Conservation (phyloP, 1,140 invertebrate genomes). For the Drosophila sulfurigaster region DNA sequence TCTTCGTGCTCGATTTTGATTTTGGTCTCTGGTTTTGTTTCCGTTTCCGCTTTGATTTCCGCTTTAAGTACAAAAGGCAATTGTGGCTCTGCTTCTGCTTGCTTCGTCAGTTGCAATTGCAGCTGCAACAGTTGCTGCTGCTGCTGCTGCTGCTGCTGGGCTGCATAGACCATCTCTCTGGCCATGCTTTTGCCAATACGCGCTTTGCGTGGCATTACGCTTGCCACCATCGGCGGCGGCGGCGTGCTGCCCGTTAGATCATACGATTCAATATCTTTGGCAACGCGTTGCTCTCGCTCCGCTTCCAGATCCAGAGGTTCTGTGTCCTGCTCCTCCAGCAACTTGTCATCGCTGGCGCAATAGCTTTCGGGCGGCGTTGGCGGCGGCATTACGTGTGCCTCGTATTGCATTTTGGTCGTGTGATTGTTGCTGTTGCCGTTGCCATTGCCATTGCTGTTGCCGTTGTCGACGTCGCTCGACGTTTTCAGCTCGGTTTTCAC, state of each 20-base stretch:
- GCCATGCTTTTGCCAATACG: constrained; percentile 90
- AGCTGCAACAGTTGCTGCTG: constrained; percentile 18
- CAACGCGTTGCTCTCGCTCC: constrained; percentile 22
- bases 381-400: constrained; percentile 79
- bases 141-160: constrained; percentile 48
- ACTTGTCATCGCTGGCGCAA: constrained; percentile 73
- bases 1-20: constrained; percentile 78
- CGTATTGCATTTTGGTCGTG: constrained; percentile 77
- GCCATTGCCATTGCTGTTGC: no score
- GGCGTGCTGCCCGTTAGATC: constrained; percentile 69
- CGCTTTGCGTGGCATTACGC: constrained; percentile 85
- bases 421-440: constrained; percentile 29
- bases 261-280: constrained; percentile 65
- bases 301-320: constrained; percentile 46
- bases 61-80: constrained; percentile 81
- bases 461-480: constrained; percentile 42
- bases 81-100: constrained; percentile 52
- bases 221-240: constrained; percentile 17
- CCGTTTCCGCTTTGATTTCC: constrained; percentile 84
- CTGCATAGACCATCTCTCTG: constrained; percentile 85
- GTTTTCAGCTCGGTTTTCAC: constrained; percentile 66
- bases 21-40: constrained; percentile 85
- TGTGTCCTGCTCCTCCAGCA: constrained; percentile 45
- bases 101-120: constrained; percentile 31
- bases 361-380: constrained; percentile 79